Base-by-base conservation (phyloP, 2,888 invertebrate species). In the Lysandra bellargus region DNA sequence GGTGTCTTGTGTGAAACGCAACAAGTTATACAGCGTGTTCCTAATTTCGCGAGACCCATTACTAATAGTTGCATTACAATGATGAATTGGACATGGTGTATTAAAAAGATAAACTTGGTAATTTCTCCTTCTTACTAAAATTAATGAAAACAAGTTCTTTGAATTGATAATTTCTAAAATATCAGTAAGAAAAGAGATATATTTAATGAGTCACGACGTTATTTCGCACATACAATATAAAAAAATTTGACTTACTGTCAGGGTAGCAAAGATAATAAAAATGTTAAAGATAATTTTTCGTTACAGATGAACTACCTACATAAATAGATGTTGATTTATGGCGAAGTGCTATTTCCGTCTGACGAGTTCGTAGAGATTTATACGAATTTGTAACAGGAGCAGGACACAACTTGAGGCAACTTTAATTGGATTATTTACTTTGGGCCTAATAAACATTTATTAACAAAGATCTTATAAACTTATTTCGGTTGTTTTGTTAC, bases 321-420 rank as follows among this genome's bases (percentile, higher is more conserved):
- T 93, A 94, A 94, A 94, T 93, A 93, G 94, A 94, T 89, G 87
- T 85, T 88, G 89, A 94, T 94, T 94, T 94, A 94, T 93, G 91
- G 88, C 90, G 88, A 90, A 91, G 91, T 91, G 92, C 90, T 94
- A 94, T 94, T 94, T 94, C 93, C 93, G 94, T 92, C 89, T 87
- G 91, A 89, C 89, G 90, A 91, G 89, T 91, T 91, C 88, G 88
- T 89, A 83, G 85, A 93, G 94, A 94, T 94, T 94, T 94, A 94
- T 93, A 88, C 86, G 91, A 92, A 91, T 93, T 92, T 92, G 91
- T 90, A 93, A 91, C 92, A 91, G 89, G 88, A 91, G 87, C 91
- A 88, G 87, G 90, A 92, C 91, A 89, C 86, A 88, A 92, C 90
- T 90, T 88, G 90, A 90, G 89, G 87, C 90, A 89, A 91, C 91